Percentiles rank a stretch among this genome's conserved stretches.
Conservation (phyloP, 2,113 vertebrate species). For the Esox niger region DNA sequence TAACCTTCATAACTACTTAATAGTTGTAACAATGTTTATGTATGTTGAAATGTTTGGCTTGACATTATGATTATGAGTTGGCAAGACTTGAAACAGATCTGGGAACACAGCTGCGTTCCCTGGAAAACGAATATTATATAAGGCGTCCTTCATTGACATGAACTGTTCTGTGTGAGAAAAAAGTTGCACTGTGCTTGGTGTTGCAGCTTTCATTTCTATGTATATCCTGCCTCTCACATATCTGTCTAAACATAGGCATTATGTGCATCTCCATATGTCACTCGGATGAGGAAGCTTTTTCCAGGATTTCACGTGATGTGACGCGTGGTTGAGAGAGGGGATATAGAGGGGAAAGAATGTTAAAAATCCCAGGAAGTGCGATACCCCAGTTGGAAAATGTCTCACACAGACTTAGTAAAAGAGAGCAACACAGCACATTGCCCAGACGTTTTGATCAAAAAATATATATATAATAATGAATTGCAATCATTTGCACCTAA, state of each 20-base stretch:
- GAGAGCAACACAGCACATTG: neutral
- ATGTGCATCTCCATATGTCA: conserved; percentile 60
- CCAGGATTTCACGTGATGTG: conserved; percentile 48
- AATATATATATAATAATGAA: no score
- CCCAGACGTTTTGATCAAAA: neutral
- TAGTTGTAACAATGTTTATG: neutral
- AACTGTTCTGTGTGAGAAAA: conserved; percentile 47
- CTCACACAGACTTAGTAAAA: neutral
- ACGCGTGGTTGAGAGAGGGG: neutral
- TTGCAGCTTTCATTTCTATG: conserved; percentile 46
- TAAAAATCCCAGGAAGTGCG: neutral
- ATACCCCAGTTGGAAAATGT: neutral
- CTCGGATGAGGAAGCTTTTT: conserved; percentile 50
- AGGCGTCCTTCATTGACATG: conserved; percentile 21
- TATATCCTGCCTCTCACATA: conserved; percentile 61
- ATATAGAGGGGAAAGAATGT: conserved; percentile 14
- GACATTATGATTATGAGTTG: no score
- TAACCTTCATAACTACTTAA: neutral
- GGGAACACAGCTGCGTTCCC: neutral
- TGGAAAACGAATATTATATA: neutral
- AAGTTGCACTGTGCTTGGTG: conserved; percentile 27
- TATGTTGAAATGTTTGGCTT: neutral
- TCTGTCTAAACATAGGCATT: conserved; percentile 59
- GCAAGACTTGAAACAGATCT: no score
- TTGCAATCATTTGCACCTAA: no score